These are phyloP conservation scores for Andrena cerasifolii DNA, from an alignment of 1,140 invertebrate species.

Conservation along the genomic window DNA sequence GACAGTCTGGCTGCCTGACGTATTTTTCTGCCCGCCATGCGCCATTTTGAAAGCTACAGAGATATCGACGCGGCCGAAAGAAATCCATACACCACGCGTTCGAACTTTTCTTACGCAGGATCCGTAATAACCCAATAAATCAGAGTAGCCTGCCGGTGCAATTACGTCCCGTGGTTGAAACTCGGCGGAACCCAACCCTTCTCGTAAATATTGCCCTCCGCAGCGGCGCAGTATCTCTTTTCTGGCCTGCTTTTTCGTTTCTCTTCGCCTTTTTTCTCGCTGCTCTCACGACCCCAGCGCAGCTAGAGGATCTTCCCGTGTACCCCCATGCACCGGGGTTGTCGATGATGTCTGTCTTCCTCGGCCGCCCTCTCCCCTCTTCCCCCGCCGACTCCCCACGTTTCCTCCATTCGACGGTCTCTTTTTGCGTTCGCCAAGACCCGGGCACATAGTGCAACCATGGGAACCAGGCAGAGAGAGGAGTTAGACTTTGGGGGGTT, in stretches of 20 bases:
- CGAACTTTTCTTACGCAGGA: constrained; percentile 71
- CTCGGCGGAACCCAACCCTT: constrained; percentile 74
- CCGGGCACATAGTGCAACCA: constrained; percentile 54
- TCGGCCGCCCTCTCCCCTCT: constrained; percentile 18
- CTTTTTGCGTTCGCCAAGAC: constrained; percentile 43
- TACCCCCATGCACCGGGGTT: constrained; percentile 54
- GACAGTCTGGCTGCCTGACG: background rate
- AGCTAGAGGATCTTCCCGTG: constrained; percentile 51
- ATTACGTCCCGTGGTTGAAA: constrained; percentile 73
- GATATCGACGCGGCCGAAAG: constrained; percentile 31
- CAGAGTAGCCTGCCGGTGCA: constrained; percentile 75
- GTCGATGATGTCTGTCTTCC: constrained; percentile 53
- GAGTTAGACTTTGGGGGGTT: constrained; percentile 66
- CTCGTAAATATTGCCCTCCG: constrained; percentile 78
- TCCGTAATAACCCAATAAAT: constrained; percentile 80
- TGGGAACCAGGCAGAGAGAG: constrained; percentile 64
- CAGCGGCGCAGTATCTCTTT: constrained; percentile 56
- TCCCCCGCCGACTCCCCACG: background rate
- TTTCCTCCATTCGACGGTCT: constrained; percentile 34
- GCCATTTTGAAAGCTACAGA: constrained; percentile 32
- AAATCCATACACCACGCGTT: constrained; percentile 69
- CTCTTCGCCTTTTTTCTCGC: constrained; percentile 41
- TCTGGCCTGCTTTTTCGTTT: constrained; percentile 38
- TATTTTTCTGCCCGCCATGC: background rate
- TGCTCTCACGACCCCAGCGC: constrained; percentile 68